A percentile compares a stretch with the other conserved stretches of the same genome.
phyloP scores from a whole-genome alignment of 1,140 invertebrate species.

The Drosophila burlai region DNA sequence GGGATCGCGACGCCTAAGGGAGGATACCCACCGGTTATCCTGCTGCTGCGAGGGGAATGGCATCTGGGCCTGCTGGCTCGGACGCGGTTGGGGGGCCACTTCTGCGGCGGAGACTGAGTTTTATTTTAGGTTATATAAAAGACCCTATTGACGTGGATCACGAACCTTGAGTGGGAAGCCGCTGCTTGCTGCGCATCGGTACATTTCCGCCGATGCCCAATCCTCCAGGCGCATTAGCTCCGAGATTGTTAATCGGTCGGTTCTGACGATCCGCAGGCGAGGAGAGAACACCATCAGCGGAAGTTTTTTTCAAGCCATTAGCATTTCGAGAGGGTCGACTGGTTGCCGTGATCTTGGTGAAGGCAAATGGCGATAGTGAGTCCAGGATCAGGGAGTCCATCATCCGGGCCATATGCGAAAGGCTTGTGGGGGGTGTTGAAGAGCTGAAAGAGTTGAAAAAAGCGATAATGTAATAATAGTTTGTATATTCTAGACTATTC shows the following conservation, averaged over 20 bases:
- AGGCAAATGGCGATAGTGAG: constrained; percentile 87
- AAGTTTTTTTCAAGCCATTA: constrained; percentile 49
- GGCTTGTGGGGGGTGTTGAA: constrained; percentile 86
- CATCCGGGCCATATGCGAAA: constrained; percentile 90
- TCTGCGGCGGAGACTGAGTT: constrained; percentile 70
- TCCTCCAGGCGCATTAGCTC: constrained; percentile 85
- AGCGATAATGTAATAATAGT: neutral
- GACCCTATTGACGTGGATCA: constrained; percentile 11
- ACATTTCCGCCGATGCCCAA: constrained; percentile 64
- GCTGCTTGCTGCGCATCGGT: constrained; percentile 65
- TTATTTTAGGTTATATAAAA: constrained; percentile 54
- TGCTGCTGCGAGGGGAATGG: constrained; percentile 77
- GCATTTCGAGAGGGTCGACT: constrained; percentile 71
- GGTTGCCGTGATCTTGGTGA: constrained; percentile 87
- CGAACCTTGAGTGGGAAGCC: constrained; percentile 80
- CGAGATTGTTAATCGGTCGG: constrained; percentile 66
- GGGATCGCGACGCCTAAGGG: constrained; percentile 88
- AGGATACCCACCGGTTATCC: constrained; percentile 85
- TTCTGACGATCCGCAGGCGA: constrained; percentile 31
- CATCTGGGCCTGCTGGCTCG: constrained; percentile 58
- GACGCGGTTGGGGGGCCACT: constrained; percentile 78
- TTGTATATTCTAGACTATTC: neutral
- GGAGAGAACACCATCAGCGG: constrained; percentile 32
- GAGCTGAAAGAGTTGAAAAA: constrained; percentile 44
- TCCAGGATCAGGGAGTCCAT: constrained; percentile 90